Conservation (phyloP, 2,888 invertebrate species). For the Aquatica leii region DNA sequence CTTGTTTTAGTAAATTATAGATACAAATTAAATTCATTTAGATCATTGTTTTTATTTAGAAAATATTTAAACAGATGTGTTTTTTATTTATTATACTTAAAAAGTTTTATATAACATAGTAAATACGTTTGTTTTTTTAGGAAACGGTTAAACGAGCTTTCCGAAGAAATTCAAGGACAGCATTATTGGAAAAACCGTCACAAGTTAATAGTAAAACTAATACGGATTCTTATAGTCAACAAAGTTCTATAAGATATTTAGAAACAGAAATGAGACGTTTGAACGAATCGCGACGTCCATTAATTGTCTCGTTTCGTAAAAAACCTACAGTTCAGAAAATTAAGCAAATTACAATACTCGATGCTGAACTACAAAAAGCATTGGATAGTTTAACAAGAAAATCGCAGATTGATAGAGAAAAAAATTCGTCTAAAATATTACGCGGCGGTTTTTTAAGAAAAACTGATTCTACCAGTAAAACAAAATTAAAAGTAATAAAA, state of each 20-base stretch:
- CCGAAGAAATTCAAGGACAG: conserved; percentile 46
- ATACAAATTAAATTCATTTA: no score
- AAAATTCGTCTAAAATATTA: conserved; percentile 16
- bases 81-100: no score
- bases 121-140: conserved; percentile 43
- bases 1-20: no score
- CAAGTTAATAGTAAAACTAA: conserved; percentile 55
- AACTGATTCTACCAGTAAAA: conserved; percentile 14
- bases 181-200: conserved; percentile 55
- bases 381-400: conserved; percentile 44
- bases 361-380: conserved; percentile 47
- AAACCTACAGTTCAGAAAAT: conserved; percentile 36
- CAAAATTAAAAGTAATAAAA: conserved; percentile 18
- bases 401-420: conserved; percentile 24
- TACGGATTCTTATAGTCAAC: conserved; percentile 57
- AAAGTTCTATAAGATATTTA: conserved; percentile 56
- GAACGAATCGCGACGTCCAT: conserved; percentile 55
- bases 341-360: conserved; percentile 44
- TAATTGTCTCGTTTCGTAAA: conserved; percentile 59
- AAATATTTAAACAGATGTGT: no score
- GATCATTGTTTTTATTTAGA: no score
- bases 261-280: conserved; percentile 58
- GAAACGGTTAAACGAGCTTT: conserved; percentile 54
- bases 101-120: no score
- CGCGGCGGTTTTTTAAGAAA: conserved; percentile 17